Evolutionary conservation across 2,113 vertebrate species (phyloP), one percentile per base, ranked within the genome.

Genomic region (Neodon shergylaensis): DNA sequence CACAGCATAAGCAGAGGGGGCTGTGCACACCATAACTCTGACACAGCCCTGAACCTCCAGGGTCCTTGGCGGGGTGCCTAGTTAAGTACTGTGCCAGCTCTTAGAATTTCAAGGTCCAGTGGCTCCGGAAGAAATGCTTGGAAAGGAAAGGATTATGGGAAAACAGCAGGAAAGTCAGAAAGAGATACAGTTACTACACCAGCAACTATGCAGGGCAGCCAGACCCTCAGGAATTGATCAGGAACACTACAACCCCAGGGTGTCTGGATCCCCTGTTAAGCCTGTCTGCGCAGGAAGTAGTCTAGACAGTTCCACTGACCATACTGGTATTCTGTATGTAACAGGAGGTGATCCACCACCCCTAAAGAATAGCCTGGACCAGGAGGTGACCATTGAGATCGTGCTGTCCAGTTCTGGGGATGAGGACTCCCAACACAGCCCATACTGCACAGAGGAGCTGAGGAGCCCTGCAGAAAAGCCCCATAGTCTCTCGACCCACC

Each of bases 331-430:
- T 65, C 78, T 12, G 31, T n/a, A 96, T 12, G 31, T n/a, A 96
- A 95, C 93, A 0, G 88, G 52, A 42, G 73, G 63, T 7, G 49
- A 65, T 31, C 11, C 70, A 0, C 39, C 49, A 1, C 1, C 93
- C 36, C 73, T 90, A 0, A 82, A 92, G 39, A 86, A 78, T 1
- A 39, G 66, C 73, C 88, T 95, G 17, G 93, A 97, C 4, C 93
- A 96, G 82, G 97, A 98, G 66, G 97, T 98, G 54, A 97, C 96
- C 81, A 98, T 98, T 0, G 97, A 98, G 63, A 98, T 98, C 0
- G 96, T 97, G 2, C 81, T 98, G 24, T 98, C 97, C 54, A 97
- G 97, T 86, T 98, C 97, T 0, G 97, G 97, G 36, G 97, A 98
- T 0, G 97, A 98, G 88, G 97, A 98, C 88, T 91, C 97, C 36